Evolutionary conservation across 2,113 vertebrate genomes (phyloP).

Genomic region (Malurus elegans): DNA sequence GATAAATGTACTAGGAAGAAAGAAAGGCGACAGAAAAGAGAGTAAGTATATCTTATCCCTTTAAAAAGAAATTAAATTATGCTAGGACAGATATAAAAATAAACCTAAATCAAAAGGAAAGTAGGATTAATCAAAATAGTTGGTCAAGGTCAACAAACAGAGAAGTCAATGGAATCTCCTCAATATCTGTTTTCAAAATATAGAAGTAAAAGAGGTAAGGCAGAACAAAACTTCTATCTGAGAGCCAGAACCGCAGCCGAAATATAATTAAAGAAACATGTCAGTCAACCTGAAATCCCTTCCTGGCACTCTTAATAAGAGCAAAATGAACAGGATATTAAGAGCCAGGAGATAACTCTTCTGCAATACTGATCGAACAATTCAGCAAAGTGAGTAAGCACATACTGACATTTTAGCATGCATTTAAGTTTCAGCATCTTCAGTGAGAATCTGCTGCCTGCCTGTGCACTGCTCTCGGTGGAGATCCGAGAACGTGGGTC

Average conservation of each 20-base stretch:
- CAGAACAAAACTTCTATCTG: not conserved
- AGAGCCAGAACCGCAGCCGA: not conserved
- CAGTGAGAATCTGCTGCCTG: not conserved
- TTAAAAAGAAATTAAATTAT: not conserved
- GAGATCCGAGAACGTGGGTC: not conserved
- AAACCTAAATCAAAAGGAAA: not conserved
- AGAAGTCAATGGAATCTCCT: not conserved
- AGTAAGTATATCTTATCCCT: not conserved
- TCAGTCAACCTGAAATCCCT: constrained; percentile 1
- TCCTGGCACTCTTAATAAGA: not conserved
- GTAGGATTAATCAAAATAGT: constrained; percentile 29
- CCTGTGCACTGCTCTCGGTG: not conserved
- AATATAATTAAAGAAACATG: not conserved
- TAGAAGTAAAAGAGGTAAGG: not conserved
- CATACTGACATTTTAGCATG: not conserved
- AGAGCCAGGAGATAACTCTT: not conserved
- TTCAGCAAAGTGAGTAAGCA: constrained; percentile 32
- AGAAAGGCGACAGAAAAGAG: not conserved
- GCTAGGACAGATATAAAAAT: constrained; percentile 12
- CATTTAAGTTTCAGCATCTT: not conserved
- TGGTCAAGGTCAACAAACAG: constrained; percentile 5
- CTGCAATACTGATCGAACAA: not conserved
- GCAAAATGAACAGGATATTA: constrained; percentile 49
- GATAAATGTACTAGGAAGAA: not conserved
- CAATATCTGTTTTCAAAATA: not conserved